Evolutionary conservation across 2,888 invertebrate genomes (phyloP).

Genomic region (Tachystola acroxantha): DNA sequence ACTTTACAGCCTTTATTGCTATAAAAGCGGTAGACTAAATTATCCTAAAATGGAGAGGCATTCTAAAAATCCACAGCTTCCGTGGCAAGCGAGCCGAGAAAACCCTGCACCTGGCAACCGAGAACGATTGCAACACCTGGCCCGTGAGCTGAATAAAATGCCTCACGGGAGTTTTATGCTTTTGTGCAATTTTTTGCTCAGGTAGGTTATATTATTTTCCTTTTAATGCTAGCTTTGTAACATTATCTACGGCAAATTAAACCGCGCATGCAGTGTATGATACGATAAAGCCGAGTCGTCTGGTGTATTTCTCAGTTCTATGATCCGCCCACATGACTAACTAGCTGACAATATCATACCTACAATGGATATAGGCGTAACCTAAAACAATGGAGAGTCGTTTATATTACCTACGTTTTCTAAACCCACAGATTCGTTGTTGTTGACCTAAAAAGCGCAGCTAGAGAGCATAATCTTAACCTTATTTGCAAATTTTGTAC

Average conservation of each 20-base stretch:
- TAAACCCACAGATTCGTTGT: constrained; percentile 2
- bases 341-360: constrained; percentile 5
- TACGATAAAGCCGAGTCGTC: too few species aligned
- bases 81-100: neutral
- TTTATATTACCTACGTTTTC: constrained; percentile 1
- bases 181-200: neutral
- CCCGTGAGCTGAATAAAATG: neutral
- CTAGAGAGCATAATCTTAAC: constrained; percentile 1
- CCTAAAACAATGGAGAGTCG: constrained; percentile 6
- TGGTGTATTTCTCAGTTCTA: neutral
- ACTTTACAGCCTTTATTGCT: too few species aligned
- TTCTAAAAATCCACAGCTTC: neutral
- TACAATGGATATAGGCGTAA: constrained; percentile 6
- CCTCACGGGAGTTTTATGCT: neutral
- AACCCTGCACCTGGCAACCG: constrained; percentile 7
- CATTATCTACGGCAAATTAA: neutral
- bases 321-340: constrained; percentile 4
- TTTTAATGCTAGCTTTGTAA: too few species aligned
- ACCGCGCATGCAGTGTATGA: neutral
- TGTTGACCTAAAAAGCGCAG: neutral
- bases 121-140: constrained; percentile 6
- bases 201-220: too few species aligned
- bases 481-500: constrained; percentile 5
- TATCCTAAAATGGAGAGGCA: neutral
- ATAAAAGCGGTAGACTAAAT: neutral